Evolutionary conservation across 2,888 invertebrate species (phyloP).

Genomic region (Dioctria linearis): DNA sequence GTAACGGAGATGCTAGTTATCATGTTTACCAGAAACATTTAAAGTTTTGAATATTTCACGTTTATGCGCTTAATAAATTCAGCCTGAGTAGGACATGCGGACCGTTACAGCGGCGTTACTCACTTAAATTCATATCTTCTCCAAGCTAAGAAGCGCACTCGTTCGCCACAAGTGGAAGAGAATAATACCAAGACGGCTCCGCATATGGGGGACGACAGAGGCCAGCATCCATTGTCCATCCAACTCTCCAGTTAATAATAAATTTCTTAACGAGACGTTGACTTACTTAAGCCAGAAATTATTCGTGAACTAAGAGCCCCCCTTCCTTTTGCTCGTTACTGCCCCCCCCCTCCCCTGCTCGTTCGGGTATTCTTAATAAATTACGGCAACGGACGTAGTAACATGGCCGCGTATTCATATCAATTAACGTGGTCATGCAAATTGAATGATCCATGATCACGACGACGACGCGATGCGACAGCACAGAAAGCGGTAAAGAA

Average conservation of each 20-base stretch:
- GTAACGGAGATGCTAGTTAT: conserved; percentile 14
- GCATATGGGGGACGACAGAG: conserved; percentile 5
- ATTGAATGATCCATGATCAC: conserved; percentile 45
- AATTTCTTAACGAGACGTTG: conserved; percentile 52
- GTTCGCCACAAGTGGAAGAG: not conserved
- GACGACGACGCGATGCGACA: too few relatives aligned
- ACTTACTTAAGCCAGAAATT: conserved; percentile 48
- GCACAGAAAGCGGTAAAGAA: conserved; percentile 6
- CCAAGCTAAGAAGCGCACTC: too few relatives aligned
- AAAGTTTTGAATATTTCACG: conserved; percentile 42
- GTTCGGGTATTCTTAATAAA: conserved; percentile 26
- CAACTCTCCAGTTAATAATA: conserved; percentile 33
- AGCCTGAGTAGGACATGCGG: conserved; percentile 18
- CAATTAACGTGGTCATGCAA: conserved; percentile 53
- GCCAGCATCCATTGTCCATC: conserved; percentile 40
- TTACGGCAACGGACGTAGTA: conserved; percentile 19
- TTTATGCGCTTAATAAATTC: conserved; percentile 50
- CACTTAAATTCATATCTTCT: not conserved
- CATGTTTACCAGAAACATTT: conserved; percentile 17
- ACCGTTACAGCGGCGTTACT: conserved; percentile 16
- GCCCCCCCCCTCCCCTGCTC: not conserved
- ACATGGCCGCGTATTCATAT: conserved; percentile 41
- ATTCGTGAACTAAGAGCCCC: not conserved
- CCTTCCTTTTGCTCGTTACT: not conserved
- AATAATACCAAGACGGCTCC: not conserved